Base-by-base conservation (phyloP, 2,797 vertebrate species). In the Anguilla marmorata region DNA sequence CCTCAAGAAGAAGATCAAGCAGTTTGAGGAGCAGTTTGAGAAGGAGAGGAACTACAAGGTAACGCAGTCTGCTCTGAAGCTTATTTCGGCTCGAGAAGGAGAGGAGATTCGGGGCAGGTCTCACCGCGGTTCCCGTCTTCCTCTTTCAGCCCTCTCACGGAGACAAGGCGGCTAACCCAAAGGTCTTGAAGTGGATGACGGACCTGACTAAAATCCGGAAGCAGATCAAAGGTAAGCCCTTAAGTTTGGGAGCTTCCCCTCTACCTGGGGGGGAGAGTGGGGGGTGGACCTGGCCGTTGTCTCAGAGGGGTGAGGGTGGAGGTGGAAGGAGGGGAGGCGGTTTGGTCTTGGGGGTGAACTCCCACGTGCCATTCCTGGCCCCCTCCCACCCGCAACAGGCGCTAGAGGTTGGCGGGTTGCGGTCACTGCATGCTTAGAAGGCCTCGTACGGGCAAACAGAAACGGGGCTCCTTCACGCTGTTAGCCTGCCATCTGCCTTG, bases 111-210 rank as follows among this genome's bases (percentile, higher is more conserved):
- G 37, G 19, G 0, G 48, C 41, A 1, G 58, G 7, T 0, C 27
- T 72, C 76, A 37, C 30, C n/a, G 9, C 8, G 52, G 7, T 60
- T 30, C 83, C 83, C 33, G 14, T 83, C 27, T 45, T 37, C 89
- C 82, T 2, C 88, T 50, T 91, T 5, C 93, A 79, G 98, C 98
- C 98, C 7, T 98, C 98, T 90, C 98, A 99, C 52, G 97, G 96
- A 92, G 98, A 99, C 94, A 99, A 98, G 94, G 98, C 97, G 95
- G 97, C 98, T 92, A 98, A 99, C 94, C 97, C 98, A 88, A 99
- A 99, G 95, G 98, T 99, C 92, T 94, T 99, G 91, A 99, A 98
- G 90, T 99, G 98, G 98, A 99, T 99, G 98, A 98, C 98, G 7
- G 98, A 99, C 92, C 97, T 99, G 93, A 98, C 98, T 86, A 99